phyloP scores from a whole-genome alignment of 2,797 vertebrate species.

The Esox masquinongy region DNA sequence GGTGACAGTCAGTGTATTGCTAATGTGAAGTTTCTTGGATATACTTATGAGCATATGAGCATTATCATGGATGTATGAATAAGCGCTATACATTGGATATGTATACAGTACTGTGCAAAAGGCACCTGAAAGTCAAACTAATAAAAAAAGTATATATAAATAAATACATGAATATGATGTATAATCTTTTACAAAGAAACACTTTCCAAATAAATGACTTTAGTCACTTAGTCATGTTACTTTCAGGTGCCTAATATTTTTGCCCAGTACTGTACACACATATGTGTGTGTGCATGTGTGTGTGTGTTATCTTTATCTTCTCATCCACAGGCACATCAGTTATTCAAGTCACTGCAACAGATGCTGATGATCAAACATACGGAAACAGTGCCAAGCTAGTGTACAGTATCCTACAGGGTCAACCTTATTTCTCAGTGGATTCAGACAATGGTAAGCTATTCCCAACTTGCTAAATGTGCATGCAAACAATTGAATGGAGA shows the following conservation, averaged over 20 bases:
- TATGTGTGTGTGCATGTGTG: too few species aligned
- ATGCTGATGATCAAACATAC: constrained; percentile 92
- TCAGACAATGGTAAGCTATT: constrained; percentile 86
- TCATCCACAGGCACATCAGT: constrained; percentile 86
- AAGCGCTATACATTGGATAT: too few species aligned
- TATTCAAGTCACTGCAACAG: constrained; percentile 87
- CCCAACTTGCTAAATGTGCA: not conserved
- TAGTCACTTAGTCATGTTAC: too few species aligned
- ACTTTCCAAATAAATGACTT: not conserved
- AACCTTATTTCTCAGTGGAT: constrained; percentile 96
- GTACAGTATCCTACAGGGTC: constrained; percentile 95
- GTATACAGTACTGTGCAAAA: too few species aligned
- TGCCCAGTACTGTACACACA: too few species aligned
- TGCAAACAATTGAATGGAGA: not conserved
- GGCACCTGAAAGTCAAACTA: too few species aligned
- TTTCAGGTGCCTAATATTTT: too few species aligned
- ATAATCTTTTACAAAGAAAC: too few species aligned
- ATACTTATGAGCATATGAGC: too few species aligned
- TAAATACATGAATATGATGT: too few species aligned
- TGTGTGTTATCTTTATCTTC: not conserved
- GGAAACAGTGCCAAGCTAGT: constrained; percentile 96
- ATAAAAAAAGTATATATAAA: too few species aligned
- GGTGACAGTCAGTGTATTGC: not conserved
- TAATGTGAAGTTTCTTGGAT: not conserved
- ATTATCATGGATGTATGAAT: too few species aligned